Conservation (phyloP, 2,888 invertebrate genomes). For the Trilocha varians region DNA sequence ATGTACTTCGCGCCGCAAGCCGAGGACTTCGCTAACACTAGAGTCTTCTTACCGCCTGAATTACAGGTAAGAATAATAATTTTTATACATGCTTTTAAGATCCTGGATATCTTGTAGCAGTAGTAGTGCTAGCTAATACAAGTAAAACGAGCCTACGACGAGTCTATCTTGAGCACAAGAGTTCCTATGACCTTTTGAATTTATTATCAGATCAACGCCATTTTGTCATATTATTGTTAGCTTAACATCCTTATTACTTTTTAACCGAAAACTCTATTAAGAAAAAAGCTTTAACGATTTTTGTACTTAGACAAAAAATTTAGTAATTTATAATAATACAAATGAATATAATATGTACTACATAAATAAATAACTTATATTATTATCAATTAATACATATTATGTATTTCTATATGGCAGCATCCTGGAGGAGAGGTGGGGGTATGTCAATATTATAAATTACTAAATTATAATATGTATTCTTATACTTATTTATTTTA, state of each 20-base stretch:
- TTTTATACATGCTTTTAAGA: too few species aligned
- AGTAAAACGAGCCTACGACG: too few species aligned
- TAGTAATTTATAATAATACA: neutral
- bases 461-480: neutral
- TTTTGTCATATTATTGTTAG: too few species aligned
- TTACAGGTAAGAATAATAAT: slow-evolving; percentile 71
- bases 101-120: too few species aligned
- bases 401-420: neutral
- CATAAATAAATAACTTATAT: neutral
- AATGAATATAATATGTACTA: neutral
- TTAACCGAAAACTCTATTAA: too few species aligned
- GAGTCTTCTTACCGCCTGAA: slow-evolving; percentile 87
- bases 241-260: too few species aligned
- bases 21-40: slow-evolving; percentile 80
- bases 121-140: too few species aligned
- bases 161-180: too few species aligned
- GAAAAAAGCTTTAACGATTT: too few species aligned
- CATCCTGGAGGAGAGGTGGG: neutral
- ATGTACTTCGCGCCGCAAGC: slow-evolving; percentile 90
- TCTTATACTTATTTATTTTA: neutral
- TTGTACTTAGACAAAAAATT: too few species aligned
- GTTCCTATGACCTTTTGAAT: too few species aligned
- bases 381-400: neutral
- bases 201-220: too few species aligned
- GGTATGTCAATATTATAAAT: neutral